These are phyloP conservation scores for Heliopora coerulea DNA, from an alignment of 92 coral and sea anemone species.

Conservation along the genomic window DNA sequence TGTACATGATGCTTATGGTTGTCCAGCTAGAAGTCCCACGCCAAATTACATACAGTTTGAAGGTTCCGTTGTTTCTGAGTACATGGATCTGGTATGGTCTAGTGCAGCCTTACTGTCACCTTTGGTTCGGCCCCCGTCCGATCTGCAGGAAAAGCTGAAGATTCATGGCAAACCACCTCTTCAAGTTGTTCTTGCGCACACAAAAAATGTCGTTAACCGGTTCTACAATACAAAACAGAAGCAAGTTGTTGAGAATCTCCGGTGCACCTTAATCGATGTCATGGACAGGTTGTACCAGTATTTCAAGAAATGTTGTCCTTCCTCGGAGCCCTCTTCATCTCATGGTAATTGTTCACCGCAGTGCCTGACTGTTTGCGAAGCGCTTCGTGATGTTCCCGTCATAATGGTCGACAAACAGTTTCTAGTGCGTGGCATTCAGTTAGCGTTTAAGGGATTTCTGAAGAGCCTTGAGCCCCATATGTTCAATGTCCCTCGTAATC, in stretches of 20 bases:
- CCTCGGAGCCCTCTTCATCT: conserved; percentile 26
- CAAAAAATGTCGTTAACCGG: conserved; percentile 43
- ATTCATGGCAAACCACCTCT: conserved; percentile 55
- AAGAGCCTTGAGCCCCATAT: conserved; percentile 66
- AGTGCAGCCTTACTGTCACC: conserved; percentile 42
- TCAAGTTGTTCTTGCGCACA: conserved; percentile 58
- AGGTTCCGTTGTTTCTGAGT: conserved; percentile 32
- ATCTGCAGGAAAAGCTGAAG: conserved; percentile 26
- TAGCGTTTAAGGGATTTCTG: conserved; percentile 54
- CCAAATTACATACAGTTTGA: conserved; percentile 26
- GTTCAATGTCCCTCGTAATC: conserved; percentile 69
- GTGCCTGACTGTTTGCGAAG: conserved; percentile 33
- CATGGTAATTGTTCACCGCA: conserved; percentile 38
- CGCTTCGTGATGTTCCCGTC: conserved; percentile 50
- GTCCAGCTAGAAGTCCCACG: neutral
- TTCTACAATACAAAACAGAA: conserved; percentile 46
- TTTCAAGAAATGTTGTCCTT: conserved; percentile 34
- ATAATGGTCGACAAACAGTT: conserved; percentile 67
- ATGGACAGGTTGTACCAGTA: conserved; percentile 62
- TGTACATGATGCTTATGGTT: conserved; percentile 27
- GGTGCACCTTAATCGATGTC: conserved; percentile 43
- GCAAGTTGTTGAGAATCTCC: conserved; percentile 44
- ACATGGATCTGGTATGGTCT: conserved; percentile 43
- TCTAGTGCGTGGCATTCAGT: conserved; percentile 73
- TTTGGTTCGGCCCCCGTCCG: conserved; percentile 8